A percentile compares a stretch with the other conserved stretches of the same genome.
Conservation (phyloP, 2,797 vertebrate genomes). For the Acestrorhynchus altus region DNA sequence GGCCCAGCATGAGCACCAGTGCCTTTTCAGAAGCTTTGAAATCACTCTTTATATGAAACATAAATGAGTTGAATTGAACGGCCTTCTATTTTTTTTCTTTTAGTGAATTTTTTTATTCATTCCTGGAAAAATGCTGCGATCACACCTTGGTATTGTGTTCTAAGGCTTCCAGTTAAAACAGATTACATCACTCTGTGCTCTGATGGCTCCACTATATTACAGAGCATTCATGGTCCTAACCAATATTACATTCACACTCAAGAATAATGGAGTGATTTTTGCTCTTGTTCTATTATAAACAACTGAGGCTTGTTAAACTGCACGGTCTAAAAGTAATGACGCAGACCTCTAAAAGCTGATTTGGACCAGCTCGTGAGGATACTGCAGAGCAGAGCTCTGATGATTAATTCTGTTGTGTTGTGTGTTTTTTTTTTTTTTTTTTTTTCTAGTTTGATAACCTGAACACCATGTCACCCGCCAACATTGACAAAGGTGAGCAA, state of each 20-base stretch:
- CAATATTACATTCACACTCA: not conserved
- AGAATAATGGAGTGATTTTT: too few relatives aligned
- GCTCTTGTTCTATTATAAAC: not conserved
- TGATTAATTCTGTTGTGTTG: constrained; percentile 4
- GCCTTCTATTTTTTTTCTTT: not conserved
- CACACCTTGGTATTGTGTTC: not conserved
- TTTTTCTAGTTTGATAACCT: constrained; percentile 90
- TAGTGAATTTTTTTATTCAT: not conserved
- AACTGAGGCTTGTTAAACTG: not conserved
- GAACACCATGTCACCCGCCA: constrained; percentile 85
- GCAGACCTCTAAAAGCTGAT: not conserved
- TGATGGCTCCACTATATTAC: not conserved
- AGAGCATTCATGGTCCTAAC: not conserved
- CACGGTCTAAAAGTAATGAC: not conserved
- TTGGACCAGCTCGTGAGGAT: not conserved
- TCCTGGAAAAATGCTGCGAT: not conserved
- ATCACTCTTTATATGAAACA: constrained; percentile 14
- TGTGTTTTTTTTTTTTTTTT: constrained; percentile 45
- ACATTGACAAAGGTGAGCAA: constrained; percentile 91
- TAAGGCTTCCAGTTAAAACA: not conserved
- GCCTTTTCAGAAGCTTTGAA: not conserved
- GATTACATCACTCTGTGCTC: not conserved
- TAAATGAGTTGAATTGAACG: not conserved
- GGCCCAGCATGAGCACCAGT: not conserved
- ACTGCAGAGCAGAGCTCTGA: not conserved